Conservation (phyloP, 2,888 invertebrate genomes). For the Gisinianus flammeolus region DNA sequence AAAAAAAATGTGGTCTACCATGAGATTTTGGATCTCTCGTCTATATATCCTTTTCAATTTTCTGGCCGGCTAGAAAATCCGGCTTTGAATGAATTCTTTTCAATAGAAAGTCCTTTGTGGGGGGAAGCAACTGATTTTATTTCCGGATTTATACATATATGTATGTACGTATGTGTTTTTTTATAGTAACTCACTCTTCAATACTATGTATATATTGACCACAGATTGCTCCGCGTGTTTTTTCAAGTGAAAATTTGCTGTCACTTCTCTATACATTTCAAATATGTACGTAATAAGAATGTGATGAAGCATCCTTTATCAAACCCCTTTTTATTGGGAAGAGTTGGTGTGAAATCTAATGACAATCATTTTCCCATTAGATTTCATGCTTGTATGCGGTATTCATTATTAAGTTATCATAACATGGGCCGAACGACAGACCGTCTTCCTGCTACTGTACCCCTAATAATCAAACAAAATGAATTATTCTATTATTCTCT, state of each 20-base stretch:
- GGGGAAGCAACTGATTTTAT: slow-evolving; percentile 14
- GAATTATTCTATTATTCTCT: no score
- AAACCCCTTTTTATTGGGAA: background rate
- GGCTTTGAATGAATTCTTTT: slow-evolving; percentile 17
- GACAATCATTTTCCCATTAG: background rate
- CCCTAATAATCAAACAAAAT: no score
- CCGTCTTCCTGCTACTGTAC: background rate
- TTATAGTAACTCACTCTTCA: background rate
- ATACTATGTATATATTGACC: background rate
- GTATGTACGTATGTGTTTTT: background rate
- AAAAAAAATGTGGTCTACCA: no score
- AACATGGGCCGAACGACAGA: no score
- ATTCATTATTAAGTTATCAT: background rate
- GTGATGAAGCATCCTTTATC: background rate
- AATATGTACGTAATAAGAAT: background rate
- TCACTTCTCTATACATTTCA: no score
- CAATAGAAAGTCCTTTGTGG: slow-evolving; percentile 9
- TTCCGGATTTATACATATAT: background rate
- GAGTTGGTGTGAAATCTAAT: slow-evolving; percentile 3
- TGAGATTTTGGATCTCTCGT: slow-evolving; percentile 3
- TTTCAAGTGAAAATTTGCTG: slow-evolving; percentile 3
- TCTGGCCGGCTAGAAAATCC: slow-evolving; percentile 20
- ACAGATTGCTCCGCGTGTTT: background rate
- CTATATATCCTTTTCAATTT: slow-evolving; percentile 9
- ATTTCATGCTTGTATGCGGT: slow-evolving; percentile 8